Percentiles rank a stretch among this genome's conserved stretches.
Evolutionary conservation across 2,888 invertebrate genomes (phyloP).

Genomic region (Clusia tigrina): DNA sequence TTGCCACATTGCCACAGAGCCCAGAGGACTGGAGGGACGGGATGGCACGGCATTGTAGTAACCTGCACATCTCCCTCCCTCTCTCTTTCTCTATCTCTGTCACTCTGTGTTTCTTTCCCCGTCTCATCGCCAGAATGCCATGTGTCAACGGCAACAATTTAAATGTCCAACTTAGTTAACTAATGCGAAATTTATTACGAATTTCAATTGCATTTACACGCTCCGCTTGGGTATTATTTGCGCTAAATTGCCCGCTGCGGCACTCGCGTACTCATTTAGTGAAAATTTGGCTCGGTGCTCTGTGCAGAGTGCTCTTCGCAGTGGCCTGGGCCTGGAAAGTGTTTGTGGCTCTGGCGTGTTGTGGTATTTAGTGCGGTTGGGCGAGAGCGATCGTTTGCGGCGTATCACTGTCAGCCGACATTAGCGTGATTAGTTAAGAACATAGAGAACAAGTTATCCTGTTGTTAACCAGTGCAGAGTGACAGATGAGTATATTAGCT

Average conservation of each 20-base stretch:
- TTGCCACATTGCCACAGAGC: too few species aligned
- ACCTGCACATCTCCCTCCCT: too few species aligned
- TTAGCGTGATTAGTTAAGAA: constrained; percentile 37
- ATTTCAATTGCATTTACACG: constrained; percentile 41
- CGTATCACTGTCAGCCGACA: constrained; percentile 34
- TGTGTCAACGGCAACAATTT: constrained; percentile 49
- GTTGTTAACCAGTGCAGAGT: neutral
- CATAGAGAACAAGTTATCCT: constrained; percentile 10
- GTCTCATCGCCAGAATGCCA: constrained; percentile 26
- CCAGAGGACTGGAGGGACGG: too few species aligned
- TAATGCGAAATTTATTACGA: constrained; percentile 55
- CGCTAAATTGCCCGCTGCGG: neutral
- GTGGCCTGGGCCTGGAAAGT: too few species aligned
- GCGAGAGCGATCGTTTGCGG: constrained; percentile 30
- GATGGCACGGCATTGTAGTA: too few species aligned
- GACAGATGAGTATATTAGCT: too few species aligned
- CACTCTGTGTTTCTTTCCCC: too few species aligned
- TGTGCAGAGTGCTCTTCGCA: too few species aligned
- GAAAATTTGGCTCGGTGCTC: too few species aligned
- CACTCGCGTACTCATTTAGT: neutral
- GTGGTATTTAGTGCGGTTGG: neutral
- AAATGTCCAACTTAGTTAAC: constrained; percentile 55
- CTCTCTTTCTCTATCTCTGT: too few species aligned
- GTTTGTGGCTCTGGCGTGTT: too few species aligned
- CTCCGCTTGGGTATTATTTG: constrained; percentile 18